Percentiles rank a stretch among this genome's conserved stretches.
These are phyloP conservation scores for Alosa sapidissima DNA, from an alignment of 2,797 vertebrate genomes.

Conservation along the genomic window DNA sequence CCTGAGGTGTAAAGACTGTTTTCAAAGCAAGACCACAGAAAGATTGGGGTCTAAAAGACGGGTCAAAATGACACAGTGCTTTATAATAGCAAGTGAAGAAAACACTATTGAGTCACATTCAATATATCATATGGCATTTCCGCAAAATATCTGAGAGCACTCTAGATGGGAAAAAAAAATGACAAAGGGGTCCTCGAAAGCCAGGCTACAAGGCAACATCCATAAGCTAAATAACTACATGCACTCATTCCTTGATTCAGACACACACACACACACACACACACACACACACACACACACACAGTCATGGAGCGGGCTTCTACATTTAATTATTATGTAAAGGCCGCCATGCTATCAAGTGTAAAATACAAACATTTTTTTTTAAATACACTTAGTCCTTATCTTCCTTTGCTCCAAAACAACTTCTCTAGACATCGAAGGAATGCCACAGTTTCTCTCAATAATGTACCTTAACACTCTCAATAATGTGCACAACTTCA, in stretches of 20 bases:
- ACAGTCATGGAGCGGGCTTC: background rate
- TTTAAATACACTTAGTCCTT: conserved; percentile 2
- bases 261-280: background rate
- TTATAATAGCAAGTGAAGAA: background rate
- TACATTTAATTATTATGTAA: background rate
- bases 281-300: background rate
- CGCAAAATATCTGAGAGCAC: background rate
- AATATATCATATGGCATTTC: background rate
- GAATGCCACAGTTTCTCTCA: background rate
- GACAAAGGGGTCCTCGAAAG: background rate
- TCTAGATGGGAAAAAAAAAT: background rate
- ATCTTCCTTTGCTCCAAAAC: background rate
- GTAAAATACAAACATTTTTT: background rate
- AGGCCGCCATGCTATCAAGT: conserved; percentile 15
- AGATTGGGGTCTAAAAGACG: conserved; percentile 40
- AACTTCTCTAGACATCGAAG: background rate
- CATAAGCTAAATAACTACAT: background rate
- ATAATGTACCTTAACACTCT: background rate
- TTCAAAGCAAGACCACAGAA: conserved; percentile 46
- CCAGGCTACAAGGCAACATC: conserved; percentile 18
- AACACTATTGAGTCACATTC: background rate
- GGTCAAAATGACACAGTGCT: background rate
- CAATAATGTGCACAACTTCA: background rate
- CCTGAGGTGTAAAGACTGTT: conserved; percentile 65
- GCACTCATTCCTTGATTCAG: background rate